phyloP scores from a whole-genome alignment of 2,797 vertebrate species.

The Sebastolobus altivelis region DNA sequence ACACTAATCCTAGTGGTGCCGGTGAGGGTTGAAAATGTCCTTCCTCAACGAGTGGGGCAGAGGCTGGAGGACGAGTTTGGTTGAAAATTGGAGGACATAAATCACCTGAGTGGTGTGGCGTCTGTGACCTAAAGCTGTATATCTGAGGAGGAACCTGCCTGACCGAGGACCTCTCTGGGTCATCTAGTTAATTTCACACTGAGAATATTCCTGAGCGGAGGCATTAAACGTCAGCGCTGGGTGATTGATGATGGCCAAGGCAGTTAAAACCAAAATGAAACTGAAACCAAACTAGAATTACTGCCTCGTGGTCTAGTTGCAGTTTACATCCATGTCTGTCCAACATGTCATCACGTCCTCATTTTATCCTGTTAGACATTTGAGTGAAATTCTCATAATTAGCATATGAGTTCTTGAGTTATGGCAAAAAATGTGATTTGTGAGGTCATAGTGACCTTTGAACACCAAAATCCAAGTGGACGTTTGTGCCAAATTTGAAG shows the following conservation, averaged over 20 bases:
- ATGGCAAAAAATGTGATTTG: no score
- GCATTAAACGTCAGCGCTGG: not conserved
- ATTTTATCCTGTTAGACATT: no score
- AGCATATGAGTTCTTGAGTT: no score
- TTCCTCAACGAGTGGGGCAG: not conserved
- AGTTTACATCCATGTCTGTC: not conserved
- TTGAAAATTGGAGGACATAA: conserved; percentile 25
- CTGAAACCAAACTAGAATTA: conserved; percentile 8
- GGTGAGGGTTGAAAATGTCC: conserved; percentile 5
- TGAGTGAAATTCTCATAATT: no score
- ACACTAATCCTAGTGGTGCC: conserved; percentile 4
- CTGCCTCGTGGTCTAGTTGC: no score
- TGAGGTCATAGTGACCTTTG: no score
- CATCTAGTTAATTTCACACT: conserved; percentile 1
- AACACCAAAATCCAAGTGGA: no score
- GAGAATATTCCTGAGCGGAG: not conserved
- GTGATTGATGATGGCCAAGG: conserved; percentile 3
- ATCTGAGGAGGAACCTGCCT: conserved; percentile 1
- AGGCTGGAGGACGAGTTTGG: not conserved
- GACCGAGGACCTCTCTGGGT: not conserved
- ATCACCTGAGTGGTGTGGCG: conserved; percentile 18
- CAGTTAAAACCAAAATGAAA: not conserved
- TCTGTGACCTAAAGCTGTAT: conserved; percentile 10
- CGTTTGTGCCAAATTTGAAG: no score
- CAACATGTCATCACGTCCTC: no score